Evolutionary conservation across 37 sponge, comb jelly and placozoan genomes (phyloP), one percentile per base, ranked within the genome.

Genomic region (Spongilla lacustris): DNA sequence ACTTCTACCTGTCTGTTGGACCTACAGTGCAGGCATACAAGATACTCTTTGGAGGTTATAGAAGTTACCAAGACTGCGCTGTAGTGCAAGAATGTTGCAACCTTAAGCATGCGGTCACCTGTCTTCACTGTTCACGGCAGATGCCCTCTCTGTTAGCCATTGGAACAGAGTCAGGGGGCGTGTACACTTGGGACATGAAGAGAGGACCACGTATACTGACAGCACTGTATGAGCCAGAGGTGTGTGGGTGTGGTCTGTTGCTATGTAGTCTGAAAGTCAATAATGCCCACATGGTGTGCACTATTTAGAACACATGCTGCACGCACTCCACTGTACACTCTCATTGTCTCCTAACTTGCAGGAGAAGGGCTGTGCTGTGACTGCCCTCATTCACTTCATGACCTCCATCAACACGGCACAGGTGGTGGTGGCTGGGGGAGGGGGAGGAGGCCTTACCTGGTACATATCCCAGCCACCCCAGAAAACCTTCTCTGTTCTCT

Each of bases 401-500:
- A 86, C 91, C 13, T 85, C 86, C 66, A 77, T 86, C 29, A 78
- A 50, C 13, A 41, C 71, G 75, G 85, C 90, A 0, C 89, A 93
- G 75, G 87, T 89, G 30, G 84, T 93, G 50, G 90, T 89, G 66
- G 75, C 79, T 14, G 93, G 93, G 21, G 86, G 68, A 2, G 11
- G 25, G 77, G 50, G 14, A 6, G 93, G 93, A 12, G 21, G 36
- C 25, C 69, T 93, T 41, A 75, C 90, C 67, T 93, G 93, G 93
- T 86, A 84, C 77, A 86, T 93, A 22, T 34, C 84, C 11, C 84
- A 83, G 50, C 87, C 90, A 0, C 90, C 86, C 0, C 90, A 89
- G 85, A 93, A 93, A 74, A 89, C 79, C 36, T 93, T 81, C 84
- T 81, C 84, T 31, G 28, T 87, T 2, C 79, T 89, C 66, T 88